These are phyloP conservation scores for Ariopsis seemanni DNA, from an alignment of 2,113 vertebrate genomes.

Conservation along the genomic window DNA sequence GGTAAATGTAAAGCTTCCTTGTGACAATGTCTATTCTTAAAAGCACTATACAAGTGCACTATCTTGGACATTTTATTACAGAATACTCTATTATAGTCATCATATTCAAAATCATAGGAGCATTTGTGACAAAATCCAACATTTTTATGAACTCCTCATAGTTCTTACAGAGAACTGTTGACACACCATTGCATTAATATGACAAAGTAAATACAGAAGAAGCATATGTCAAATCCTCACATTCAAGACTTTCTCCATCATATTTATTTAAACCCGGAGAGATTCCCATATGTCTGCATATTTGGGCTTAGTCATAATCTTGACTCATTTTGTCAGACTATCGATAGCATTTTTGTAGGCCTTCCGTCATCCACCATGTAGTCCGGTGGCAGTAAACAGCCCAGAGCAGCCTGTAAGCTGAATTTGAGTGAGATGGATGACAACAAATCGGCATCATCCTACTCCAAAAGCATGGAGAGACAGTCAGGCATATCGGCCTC, in stretches of 20 bases:
- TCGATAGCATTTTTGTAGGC: not conserved
- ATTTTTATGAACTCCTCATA: not conserved
- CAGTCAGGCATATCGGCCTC: not conserved
- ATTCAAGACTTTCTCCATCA: not conserved
- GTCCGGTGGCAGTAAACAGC: conserved; percentile 31
- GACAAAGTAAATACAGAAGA: not conserved
- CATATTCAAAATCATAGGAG: not conserved
- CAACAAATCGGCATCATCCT: conserved; percentile 20
- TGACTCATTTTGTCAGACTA: not conserved
- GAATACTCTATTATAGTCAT: no score
- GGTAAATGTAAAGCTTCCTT: not conserved
- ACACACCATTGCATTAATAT: not conserved
- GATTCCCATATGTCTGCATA: conserved; percentile 1
- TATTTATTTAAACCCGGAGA: conserved; percentile 7
- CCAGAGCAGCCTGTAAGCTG: conserved; percentile 32
- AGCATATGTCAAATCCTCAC: not conserved
- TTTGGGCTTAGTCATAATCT: not conserved
- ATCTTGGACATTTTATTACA: not conserved
- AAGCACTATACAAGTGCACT: not conserved
- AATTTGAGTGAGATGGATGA: conserved; percentile 5
- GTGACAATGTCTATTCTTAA: not conserved
- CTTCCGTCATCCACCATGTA: not conserved
- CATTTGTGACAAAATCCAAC: not conserved
- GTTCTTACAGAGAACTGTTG: not conserved
- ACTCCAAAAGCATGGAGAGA: not conserved